Percentiles rank a stretch among this genome's conserved stretches.
Evolutionary conservation across 2,797 vertebrate genomes (phyloP).

Genomic region (Onychomys leucogaster): DNA sequence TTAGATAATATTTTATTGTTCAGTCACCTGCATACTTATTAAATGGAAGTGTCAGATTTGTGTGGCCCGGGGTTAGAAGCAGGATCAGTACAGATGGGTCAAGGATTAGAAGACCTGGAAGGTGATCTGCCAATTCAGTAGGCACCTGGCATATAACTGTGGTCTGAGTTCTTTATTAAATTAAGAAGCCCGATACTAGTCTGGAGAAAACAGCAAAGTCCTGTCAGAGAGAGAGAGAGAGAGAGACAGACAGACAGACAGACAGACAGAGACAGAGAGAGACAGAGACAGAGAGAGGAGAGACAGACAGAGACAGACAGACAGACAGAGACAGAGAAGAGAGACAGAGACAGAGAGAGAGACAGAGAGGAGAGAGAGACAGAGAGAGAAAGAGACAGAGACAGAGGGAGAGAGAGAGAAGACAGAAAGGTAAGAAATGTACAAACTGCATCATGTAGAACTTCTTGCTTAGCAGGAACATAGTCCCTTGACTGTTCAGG

Average conservation of each 20-base stretch:
- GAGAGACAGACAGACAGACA: too few species aligned
- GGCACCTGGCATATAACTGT: not conserved
- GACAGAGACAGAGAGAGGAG: not conserved
- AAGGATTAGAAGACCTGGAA: too few species aligned
- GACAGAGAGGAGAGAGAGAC: not conserved
- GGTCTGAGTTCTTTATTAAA: not conserved
- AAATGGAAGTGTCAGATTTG: not conserved
- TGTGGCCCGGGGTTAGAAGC: not conserved
- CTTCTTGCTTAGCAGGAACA: not conserved
- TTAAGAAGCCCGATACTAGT: not conserved
- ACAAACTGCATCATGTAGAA: not conserved
- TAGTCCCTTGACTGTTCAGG: not conserved
- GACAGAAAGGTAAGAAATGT: not conserved
- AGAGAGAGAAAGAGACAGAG: too few species aligned
- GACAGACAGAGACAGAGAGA: accelerated
- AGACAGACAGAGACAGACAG: not conserved
- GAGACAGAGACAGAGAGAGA: too few species aligned
- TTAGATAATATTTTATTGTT: not conserved
- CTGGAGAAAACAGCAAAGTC: too few species aligned
- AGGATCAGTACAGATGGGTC: not conserved
- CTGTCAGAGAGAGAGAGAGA: too few species aligned
- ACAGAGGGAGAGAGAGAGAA: accelerated
- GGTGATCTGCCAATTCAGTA: not conserved
- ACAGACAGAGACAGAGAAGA: not conserved
- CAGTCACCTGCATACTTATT: accelerated